Evolutionary conservation across 2,888 invertebrate species (phyloP), one percentile per base, ranked within the genome.

Genomic region (Dendrolimus pini): DNA sequence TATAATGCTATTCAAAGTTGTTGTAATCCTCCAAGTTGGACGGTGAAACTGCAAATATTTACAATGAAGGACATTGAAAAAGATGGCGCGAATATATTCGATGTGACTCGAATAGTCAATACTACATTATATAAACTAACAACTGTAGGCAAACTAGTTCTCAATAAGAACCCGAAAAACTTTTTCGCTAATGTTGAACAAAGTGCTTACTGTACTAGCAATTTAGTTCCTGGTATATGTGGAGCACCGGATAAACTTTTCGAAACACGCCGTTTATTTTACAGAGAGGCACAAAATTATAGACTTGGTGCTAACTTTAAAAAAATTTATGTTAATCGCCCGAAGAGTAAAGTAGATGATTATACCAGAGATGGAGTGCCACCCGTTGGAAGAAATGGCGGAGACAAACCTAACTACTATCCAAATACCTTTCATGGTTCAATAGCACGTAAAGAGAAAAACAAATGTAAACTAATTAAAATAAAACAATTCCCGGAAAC

Each of bases 391-490:
- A 93, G 95, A 67, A 98, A 97, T 76, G 96, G 96, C 81, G 93
- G 92, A 53, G 96, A 95, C 41, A 95, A 95, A 6, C 98, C 98
- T 1, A 98, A 98, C 83, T 99, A 98, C 78, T 97, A 93, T 84
- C 99, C 99, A 0, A 99, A 99, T 88, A 97, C 97, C 63, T 99
- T 97, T 80, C 89, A 93, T 63, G 98, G 98, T 0, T 97, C 98
- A 0, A 92, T 93, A 61, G 93, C 93, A 54, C 93, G 93, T 66
- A 88, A 92, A 41, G 89, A 93, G 6, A 93, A 93, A 13, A 90
- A 91, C 62, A 77, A 80, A 53, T 74, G 92, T 9, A 76, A 91
- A 9, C 83, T 93, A 7, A 83, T 92, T 53, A 93, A 93, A 73
- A 77, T 84, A 41, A 78, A 93, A 7, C 85, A 93, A 63, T 18